Base-by-base conservation (phyloP, 2,888 invertebrate genomes). In the Serrognathus titanus region DNA sequence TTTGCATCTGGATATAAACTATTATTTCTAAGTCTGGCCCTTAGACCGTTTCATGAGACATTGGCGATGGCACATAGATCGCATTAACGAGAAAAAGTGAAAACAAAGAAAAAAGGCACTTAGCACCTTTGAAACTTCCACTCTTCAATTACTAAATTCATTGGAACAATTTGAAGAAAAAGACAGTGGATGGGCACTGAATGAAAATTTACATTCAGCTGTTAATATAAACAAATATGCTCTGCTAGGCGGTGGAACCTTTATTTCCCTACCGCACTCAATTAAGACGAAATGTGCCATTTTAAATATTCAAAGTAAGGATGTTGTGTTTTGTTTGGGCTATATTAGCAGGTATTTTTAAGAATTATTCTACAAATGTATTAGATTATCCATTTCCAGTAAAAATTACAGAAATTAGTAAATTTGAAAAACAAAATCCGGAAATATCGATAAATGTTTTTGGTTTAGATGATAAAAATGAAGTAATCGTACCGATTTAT, bases 301-400 rank as follows among this genome's bases (percentile, higher is more conserved):
- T 3, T 45, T 66, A 1, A 68, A 67, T 48, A 58, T 68, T 6
- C 58, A 60, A 51, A 68, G 64, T 50, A 53, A 58, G 5, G 63
- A 65, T 43, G 7, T 59, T 48, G 31, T 68, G 63, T 52, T 66
- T 65, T 55, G 43, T 64, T 13, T 65, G 61, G 62, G 48, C 57
- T 36, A 49, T 65, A 3, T 48, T 60, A n/a, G 59, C 65, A 38
- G 64, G 24, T 10, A 5, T 43, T 39, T 48, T 13, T 45, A 54
- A 54, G 36, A 48, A 9, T 31, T 40, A 49, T 48, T 48, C 53
- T 6, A n/a, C 24, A 20, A 51, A 45, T 37, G 45, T 37, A 3
- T 12, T 16, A 7, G 16, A 43, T 45, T 50, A 55, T 45, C 50
- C 50, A 48, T 54, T 54, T 39, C 54, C 54, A 12, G 8, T 54